A percentile compares a stretch with the other conserved stretches of the same genome.
Evolutionary conservation across 2,113 vertebrate species (phyloP).

Genomic region (Passer montanus): DNA sequence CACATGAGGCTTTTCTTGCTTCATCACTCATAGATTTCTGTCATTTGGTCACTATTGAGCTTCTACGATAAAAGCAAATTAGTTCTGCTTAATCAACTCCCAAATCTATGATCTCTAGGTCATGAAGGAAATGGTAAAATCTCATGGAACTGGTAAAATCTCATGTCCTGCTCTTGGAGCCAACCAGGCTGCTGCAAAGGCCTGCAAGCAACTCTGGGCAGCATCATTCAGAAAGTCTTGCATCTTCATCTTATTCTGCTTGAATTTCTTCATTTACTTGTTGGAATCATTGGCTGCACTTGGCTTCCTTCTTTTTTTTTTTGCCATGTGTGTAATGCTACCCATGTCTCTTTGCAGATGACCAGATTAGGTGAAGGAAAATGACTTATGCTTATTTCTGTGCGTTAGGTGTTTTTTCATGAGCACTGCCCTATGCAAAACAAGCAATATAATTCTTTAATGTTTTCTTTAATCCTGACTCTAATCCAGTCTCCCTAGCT

Average conservation of each 20-base stretch:
- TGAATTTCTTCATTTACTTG: slow-evolving; percentile 27
- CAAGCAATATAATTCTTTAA: slow-evolving; percentile 32
- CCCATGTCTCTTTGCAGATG: slow-evolving; percentile 16
- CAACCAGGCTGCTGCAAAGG: not conserved
- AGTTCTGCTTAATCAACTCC: not conserved
- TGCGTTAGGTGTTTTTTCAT: slow-evolving; percentile 31
- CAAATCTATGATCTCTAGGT: not conserved
- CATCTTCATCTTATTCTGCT: slow-evolving; percentile 23
- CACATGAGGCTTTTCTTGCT: not conserved
- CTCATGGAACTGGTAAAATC: not conserved
- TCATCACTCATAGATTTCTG: not conserved
- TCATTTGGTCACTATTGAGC: not conserved
- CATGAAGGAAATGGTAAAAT: not conserved
- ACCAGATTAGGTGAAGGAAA: slow-evolving; percentile 42
- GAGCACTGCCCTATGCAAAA: slow-evolving; percentile 49
- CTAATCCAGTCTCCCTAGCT: slow-evolving; percentile 33
- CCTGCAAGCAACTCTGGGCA: not conserved
- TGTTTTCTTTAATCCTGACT: slow-evolving; percentile 53
- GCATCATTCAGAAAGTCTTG: not conserved
- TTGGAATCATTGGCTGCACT: not conserved
- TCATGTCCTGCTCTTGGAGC: not conserved
- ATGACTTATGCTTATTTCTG: slow-evolving; percentile 59
- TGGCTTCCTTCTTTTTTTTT: not conserved
- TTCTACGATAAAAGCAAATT: not conserved
- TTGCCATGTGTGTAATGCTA: not conserved